Evolutionary conservation across 2,113 vertebrate species (phyloP).

Genomic region (Sclerurus mexicanus): DNA sequence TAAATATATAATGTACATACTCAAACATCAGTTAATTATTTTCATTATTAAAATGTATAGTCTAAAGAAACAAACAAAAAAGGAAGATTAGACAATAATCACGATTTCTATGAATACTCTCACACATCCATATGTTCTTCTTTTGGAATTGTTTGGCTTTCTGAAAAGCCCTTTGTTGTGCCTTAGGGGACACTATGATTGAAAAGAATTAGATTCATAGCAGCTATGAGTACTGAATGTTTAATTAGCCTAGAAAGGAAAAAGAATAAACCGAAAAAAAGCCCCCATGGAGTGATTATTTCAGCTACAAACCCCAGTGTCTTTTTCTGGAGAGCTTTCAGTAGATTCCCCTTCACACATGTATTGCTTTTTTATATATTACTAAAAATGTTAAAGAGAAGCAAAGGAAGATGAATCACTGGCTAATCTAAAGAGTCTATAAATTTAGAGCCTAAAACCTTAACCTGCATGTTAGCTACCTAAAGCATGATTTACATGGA

Average conservation of each 20-base stretch:
- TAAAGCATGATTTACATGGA: not conserved
- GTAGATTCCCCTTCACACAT: not conserved
- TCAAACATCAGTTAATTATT: not conserved
- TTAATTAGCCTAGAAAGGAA: not conserved
- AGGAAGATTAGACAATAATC: not conserved
- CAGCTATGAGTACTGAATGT: not conserved
- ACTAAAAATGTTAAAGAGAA: not conserved
- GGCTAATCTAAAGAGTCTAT: not conserved
- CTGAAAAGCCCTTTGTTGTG: not conserved
- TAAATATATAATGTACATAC: not conserved
- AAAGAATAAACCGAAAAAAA: not conserved
- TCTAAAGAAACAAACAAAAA: not conserved
- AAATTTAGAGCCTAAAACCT: not conserved
- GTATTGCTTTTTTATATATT: not conserved
- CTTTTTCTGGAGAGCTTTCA: not conserved
- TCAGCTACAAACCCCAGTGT: not conserved
- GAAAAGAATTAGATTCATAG: not conserved
- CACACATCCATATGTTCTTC: not conserved
- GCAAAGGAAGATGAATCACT: not conserved
- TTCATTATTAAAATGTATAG: not conserved
- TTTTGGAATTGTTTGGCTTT: not conserved
- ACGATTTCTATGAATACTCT: not conserved
- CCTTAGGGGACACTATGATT: not conserved
- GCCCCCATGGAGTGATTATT: not conserved
- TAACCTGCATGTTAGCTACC: accelerated